Conservation (phyloP, 2,797 vertebrate species). For the Poeciliopsis paucimaculata region DNA sequence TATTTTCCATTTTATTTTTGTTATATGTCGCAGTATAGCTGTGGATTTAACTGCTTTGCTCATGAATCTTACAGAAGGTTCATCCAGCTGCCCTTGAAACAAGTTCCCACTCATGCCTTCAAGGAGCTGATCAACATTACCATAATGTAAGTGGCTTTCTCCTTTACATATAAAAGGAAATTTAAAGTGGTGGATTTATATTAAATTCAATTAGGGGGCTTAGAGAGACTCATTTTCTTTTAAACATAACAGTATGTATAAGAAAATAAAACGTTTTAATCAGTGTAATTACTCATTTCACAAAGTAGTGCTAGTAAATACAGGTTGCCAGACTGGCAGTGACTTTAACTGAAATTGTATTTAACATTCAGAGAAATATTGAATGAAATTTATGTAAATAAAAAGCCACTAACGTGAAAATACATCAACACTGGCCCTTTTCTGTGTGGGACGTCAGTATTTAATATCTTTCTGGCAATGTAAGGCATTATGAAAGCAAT, state of each 20-base stretch:
- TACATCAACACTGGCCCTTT: not conserved
- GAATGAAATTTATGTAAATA: not conserved
- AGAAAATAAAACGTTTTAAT: not conserved
- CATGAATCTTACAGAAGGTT: constrained; percentile 69
- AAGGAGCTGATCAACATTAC: constrained; percentile 76
- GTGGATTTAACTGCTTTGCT: constrained; percentile 10
- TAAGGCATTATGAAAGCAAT: not conserved
- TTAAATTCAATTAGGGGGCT: not conserved
- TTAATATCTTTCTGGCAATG: not conserved
- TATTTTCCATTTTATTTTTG: not conserved
- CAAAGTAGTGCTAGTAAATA: not conserved
- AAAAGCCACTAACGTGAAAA: not conserved
- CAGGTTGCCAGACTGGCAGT: not conserved
- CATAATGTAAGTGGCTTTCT: constrained; percentile 73
- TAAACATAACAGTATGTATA: not conserved
- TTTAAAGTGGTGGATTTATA: not conserved
- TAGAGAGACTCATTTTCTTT: not conserved
- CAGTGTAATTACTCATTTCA: not conserved
- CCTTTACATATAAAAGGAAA: not conserved
- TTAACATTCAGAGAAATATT: not conserved
- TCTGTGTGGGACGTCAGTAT: not conserved
- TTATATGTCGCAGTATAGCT: not conserved
- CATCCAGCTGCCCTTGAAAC: constrained; percentile 69
- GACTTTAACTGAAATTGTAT: not conserved
- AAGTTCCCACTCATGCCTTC: constrained; percentile 75